Base-by-base conservation (phyloP, 2,797 vertebrate genomes). In the Chaenodraco wilsoni region DNA sequence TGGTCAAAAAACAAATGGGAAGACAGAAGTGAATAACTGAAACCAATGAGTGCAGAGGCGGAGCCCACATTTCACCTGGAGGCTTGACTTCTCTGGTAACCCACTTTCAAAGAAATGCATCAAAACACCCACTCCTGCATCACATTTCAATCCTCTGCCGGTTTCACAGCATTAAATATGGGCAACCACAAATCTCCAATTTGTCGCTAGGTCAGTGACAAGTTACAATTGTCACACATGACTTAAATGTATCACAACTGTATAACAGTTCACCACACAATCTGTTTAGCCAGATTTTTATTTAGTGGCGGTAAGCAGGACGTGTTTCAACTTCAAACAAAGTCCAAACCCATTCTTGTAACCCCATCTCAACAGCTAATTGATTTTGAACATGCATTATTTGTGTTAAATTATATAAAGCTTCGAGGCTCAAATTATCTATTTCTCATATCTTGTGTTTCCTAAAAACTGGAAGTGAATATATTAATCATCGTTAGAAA, bases 81-180 rank as follows among this genome's bases (percentile, higher is more conserved):
- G n/a, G 13, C 13, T 21, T 14, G 49, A 54, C 12, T 65, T n/a
- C 16, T 40, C 15, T 17, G 43, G 7, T 40, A 43, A 54, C 17
- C 27, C 68, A 70, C 19, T 45, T 62, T 17, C 43, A 62, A 59
- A 56, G 40, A 66, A 27, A 64, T 13, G 8, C 4, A 40, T n/a
- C n/a, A 52, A 27, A 66, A 46, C 43, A 61, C 19, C 7, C 33
- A 41, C 33, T 16, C 11, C 40, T 21, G 45, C 10, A 44, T 41
- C 17, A 61, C 3, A 31, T 41, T 15, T 12, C 9, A 27, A n/a
- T 66, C 17, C 51, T 69, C 12, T 51, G 23, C 13, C 41, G 33
- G 48, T 2, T 23, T 23, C 3, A 15, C 46, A n/a, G 14, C 3
- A 15, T 45, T 14, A 40, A 52, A 44, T 8, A 48, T 56, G 9